phyloP scores from a whole-genome alignment of 2,797 vertebrate genomes.

The Catamblyrhynchus diadema region DNA sequence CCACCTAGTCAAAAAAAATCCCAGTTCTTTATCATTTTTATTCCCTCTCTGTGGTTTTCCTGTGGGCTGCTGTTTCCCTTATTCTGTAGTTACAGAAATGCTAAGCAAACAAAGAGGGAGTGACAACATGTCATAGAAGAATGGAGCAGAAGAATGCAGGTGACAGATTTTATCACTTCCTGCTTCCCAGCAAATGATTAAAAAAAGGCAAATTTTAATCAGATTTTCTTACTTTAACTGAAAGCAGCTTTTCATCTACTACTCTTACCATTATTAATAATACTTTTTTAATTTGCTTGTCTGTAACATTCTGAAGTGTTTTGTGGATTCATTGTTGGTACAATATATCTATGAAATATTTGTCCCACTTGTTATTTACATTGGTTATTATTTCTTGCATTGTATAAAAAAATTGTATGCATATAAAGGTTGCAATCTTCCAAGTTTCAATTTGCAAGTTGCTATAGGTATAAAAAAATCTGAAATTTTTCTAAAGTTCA shows the following conservation, averaged over 20 bases:
- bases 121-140: background rate
- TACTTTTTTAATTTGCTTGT: background rate
- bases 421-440: background rate
- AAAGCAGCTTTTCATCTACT: background rate
- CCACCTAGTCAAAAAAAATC: accelerated
- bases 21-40: background rate
- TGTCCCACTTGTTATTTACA: background rate
- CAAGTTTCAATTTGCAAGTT: background rate
- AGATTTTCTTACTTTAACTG: background rate
- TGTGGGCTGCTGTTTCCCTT: background rate
- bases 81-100: background rate
- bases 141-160: background rate
- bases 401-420: background rate
- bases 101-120: background rate
- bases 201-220: background rate
- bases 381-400: background rate
- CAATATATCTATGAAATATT: background rate
- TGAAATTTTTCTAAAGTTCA: background rate
- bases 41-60: background rate
- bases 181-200: background rate
- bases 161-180: background rate
- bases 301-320: background rate
- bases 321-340: background rate
- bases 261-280: background rate
- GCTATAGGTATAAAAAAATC: background rate